Conservation (phyloP, 2,113 vertebrate genomes). For the Pelusios castaneus region DNA sequence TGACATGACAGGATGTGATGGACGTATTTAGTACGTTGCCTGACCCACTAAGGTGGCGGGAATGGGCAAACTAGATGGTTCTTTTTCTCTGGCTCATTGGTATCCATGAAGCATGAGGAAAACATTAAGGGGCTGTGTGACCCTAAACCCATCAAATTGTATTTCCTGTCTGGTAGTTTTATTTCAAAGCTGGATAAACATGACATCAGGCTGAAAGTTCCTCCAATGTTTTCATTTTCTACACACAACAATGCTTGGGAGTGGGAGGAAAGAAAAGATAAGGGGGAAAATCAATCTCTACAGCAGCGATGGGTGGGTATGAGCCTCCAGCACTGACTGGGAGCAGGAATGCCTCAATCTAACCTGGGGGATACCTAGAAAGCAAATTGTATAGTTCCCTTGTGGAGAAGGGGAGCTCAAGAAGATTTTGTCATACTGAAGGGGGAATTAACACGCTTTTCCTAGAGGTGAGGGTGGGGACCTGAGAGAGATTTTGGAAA, state of each 20-base stretch:
- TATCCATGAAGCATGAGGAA: background rate
- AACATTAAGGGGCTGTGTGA: background rate
- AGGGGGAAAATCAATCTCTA: background rate
- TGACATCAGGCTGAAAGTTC: background rate
- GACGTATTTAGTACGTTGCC: background rate
- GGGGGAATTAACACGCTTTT: background rate
- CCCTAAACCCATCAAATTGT: background rate
- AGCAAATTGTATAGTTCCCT: background rate
- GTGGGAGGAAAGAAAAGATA: background rate
- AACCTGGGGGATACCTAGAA: background rate
- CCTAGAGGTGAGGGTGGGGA: background rate
- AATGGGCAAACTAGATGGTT: background rate
- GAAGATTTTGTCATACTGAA: background rate
- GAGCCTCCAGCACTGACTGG: background rate
- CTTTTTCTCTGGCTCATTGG: background rate
- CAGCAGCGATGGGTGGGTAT: background rate
- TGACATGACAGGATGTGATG: background rate
- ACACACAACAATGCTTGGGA: background rate
- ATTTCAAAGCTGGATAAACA: background rate
- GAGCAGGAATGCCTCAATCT: background rate
- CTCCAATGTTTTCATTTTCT: background rate
- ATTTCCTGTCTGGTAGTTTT: background rate
- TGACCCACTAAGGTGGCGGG: background rate
- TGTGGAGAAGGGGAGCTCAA: background rate
- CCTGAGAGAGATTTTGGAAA: background rate